These are phyloP conservation scores for Diadophis punctatus DNA, from an alignment of 2,113 vertebrate species.

Conservation along the genomic window DNA sequence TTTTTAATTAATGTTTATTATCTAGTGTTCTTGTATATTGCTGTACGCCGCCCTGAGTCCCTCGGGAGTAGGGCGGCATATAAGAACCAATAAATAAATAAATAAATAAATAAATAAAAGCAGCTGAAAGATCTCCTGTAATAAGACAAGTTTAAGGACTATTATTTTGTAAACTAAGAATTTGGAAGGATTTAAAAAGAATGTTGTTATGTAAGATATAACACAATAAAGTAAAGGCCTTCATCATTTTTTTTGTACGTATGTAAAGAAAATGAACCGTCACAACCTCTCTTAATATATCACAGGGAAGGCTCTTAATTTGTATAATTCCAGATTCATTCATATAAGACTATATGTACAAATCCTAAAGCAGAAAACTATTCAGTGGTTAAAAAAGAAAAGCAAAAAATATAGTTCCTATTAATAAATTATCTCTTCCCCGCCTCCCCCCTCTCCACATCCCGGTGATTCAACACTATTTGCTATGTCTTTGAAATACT, in stretches of 20 bases:
- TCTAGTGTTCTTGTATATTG: too few relatives aligned
- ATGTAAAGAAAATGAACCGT: neutral
- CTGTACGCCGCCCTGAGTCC: too few relatives aligned
- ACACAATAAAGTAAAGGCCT: neutral
- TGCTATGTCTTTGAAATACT: slow-evolving; percentile 25
- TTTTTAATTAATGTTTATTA: too few relatives aligned
- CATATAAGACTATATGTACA: neutral
- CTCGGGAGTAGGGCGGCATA: too few relatives aligned
- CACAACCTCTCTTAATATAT: neutral
- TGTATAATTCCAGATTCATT: neutral
- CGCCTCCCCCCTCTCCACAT: neutral
- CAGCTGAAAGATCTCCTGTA: neutral
- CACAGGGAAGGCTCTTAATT: neutral
- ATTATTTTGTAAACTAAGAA: neutral
- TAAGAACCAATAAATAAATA: too few relatives aligned
- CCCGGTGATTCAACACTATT: slow-evolving; percentile 20
- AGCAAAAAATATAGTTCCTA: slow-evolving; percentile 21
- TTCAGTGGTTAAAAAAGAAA: neutral
- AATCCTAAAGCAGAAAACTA: neutral
- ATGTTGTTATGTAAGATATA: neutral
- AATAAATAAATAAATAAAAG: too few relatives aligned
- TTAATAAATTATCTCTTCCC: neutral
- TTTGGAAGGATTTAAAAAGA: neutral
- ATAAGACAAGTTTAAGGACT: neutral
- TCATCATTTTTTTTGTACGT: neutral